Conservation (phyloP, 64 coral and sea anemone species). For the Montipora foliosa region DNA sequence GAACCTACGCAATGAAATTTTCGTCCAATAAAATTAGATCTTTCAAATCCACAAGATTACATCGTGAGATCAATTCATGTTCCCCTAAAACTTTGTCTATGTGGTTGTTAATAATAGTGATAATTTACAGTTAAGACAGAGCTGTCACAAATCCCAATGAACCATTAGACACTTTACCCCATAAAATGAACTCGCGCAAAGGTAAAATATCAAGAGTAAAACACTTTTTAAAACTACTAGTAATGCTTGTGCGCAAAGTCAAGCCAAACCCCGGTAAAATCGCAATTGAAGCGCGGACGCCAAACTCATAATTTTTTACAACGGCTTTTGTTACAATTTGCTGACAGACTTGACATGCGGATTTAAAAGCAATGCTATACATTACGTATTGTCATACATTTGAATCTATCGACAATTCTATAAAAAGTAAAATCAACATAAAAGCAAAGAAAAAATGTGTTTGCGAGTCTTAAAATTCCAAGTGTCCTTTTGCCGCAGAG, state of each 20-base stretch:
- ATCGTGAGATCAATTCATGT: neutral
- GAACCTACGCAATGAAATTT: neutral
- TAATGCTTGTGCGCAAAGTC: neutral
- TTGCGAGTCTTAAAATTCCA: neutral
- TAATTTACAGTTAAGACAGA: slow-evolving; percentile 10
- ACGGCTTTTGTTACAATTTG: slow-evolving; percentile 11
- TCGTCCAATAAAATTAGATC: neutral
- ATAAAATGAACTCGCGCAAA: neutral
- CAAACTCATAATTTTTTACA: neutral
- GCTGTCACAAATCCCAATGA: neutral
- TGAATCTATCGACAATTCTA: neutral
- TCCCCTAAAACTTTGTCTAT: neutral
- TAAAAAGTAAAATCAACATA: neutral
- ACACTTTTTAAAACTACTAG: neutral
- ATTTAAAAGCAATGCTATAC: slow-evolving; percentile 25
- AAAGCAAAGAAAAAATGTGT: neutral
- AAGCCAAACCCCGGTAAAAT: neutral
- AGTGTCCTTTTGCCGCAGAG: neutral
- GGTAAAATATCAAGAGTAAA: neutral
- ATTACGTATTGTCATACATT: neutral
- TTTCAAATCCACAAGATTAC: slow-evolving; percentile 2
- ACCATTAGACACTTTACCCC: neutral
- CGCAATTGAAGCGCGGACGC: neutral
- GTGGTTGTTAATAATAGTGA: neutral
- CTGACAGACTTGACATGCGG: neutral